Base-by-base conservation (phyloP, 2,888 invertebrate species). In the Abscondita cerata region DNA sequence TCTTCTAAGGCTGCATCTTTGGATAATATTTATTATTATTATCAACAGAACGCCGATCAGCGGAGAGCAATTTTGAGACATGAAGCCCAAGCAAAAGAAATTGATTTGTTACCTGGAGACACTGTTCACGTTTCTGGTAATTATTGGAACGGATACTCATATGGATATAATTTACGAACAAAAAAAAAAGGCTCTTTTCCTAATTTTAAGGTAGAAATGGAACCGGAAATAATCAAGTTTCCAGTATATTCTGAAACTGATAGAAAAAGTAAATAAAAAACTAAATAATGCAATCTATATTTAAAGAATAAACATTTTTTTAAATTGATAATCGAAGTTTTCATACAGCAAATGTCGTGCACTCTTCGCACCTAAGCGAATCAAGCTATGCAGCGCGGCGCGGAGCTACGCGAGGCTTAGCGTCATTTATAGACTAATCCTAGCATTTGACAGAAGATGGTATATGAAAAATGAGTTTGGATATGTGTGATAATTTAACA, bases 1-100 rank as follows among this genome's bases (percentile, higher is more conserved):
- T 84, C 89, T 0, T 75, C 83, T 62, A 86, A 88, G 56, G 98
- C 94, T 83, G 89, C 90, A 74, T 98, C 98, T 0, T 83, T 99
- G 59, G 98, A 99, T 81, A 98, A 99, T 78, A 93, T 98, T 73
- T 99, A 97, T 80, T 99, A 99, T 82, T 99, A 93, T 80, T 98
- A 98, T 13, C 98, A 98, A 0, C 97, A 98, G 82, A 93, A 91
- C 82, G 87, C 92, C 11, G 95, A 97, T 80, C 90, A 93, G 74
- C 87, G 92, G 46, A 81, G 87, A 33, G 96, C 90, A 0, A 85
- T 95, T 1, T 82, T 91, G 76, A 81, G 86, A 38, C 94, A 96
- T 78, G 82, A 84, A 59, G 84, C 87, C 0, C 25, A 25, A 25
- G 81, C 81, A n/a, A 86, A 87, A 16, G 92, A 93, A 78, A 85